These are phyloP conservation scores for Macrosteles quadrilineatus DNA, from an alignment of 1,140 invertebrate species.

Conservation along the genomic window DNA sequence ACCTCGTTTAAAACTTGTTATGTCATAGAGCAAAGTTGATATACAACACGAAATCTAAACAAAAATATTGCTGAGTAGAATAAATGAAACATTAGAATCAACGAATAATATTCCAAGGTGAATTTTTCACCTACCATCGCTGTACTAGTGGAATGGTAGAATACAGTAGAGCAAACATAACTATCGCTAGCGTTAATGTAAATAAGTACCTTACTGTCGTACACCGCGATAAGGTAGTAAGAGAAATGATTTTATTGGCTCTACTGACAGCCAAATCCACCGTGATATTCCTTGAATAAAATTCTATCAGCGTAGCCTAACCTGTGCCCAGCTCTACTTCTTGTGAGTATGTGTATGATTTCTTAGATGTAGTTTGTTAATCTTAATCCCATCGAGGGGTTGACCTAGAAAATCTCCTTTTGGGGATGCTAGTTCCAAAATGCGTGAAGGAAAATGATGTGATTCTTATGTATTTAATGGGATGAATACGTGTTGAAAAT, in stretches of 20 bases:
- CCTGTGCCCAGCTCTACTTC: neutral
- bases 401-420: neutral
- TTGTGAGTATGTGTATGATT: neutral
- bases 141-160: no score
- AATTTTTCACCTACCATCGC: no score
- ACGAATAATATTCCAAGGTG: no score
- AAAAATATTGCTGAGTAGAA: no score
- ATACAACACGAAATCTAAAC: no score
- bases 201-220: no score
- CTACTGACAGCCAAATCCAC: neutral
- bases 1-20: no score
- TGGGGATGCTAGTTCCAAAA: neutral
- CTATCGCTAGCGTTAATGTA: no score
- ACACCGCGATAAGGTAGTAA: neutral
- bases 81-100: no score
- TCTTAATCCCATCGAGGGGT: neutral
- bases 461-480: neutral
- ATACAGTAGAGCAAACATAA: no score
- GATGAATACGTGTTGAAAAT: neutral
- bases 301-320: constrained; percentile 3
- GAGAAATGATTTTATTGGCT: constrained; percentile 15
- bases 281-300: constrained; percentile 17
- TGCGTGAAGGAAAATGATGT: neutral
- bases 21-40: no score
- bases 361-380: neutral